These are phyloP conservation scores for Anoplophora glabripennis DNA, from an alignment of 1,140 invertebrate species.

Conservation along the genomic window DNA sequence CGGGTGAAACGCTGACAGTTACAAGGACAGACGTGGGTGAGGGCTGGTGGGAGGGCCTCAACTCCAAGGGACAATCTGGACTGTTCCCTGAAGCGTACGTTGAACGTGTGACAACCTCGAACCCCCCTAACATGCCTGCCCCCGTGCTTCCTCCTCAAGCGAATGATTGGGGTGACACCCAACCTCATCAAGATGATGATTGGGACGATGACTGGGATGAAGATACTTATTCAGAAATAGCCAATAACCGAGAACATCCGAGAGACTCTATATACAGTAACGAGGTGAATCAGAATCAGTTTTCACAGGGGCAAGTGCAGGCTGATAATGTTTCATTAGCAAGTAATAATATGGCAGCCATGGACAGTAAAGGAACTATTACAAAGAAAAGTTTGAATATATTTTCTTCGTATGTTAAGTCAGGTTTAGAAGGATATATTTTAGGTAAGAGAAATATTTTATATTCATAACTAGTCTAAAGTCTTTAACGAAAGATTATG, in stretches of 20 bases:
- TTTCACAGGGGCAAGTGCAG: slow-evolving; percentile 24
- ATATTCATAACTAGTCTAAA: too few species aligned
- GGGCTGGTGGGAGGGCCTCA: slow-evolving; percentile 94
- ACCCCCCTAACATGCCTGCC: slow-evolving; percentile 39
- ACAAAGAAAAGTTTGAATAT: slow-evolving; percentile 78
- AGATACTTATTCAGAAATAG: slow-evolving; percentile 69
- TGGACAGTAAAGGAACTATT: slow-evolving; percentile 59
- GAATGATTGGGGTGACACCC: slow-evolving; percentile 23
- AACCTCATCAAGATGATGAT: slow-evolving; percentile 51
- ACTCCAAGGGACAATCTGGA: slow-evolving; percentile 73
- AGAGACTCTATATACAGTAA: slow-evolving; percentile 44
- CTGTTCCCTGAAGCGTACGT: slow-evolving; percentile 93
- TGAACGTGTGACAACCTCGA: slow-evolving; percentile 50
- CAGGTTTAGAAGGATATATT: slow-evolving; percentile 88
- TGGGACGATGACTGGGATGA: slow-evolving; percentile 61
- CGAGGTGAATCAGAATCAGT: slow-evolving; percentile 44
- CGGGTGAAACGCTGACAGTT: slow-evolving; percentile 81
- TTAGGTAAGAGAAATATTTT: slow-evolving; percentile 61
- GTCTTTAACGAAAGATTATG: too few species aligned
- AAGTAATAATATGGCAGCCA: slow-evolving; percentile 11
- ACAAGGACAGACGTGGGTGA: slow-evolving; percentile 88
- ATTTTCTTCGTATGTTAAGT: slow-evolving; percentile 91
- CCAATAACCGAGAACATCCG: slow-evolving; percentile 30
- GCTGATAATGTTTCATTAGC: slow-evolving; percentile 25
- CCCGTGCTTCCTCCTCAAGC: slow-evolving; percentile 49